phyloP scores from a whole-genome alignment of 2,888 invertebrate genomes.

The Euplexia lucipara region DNA sequence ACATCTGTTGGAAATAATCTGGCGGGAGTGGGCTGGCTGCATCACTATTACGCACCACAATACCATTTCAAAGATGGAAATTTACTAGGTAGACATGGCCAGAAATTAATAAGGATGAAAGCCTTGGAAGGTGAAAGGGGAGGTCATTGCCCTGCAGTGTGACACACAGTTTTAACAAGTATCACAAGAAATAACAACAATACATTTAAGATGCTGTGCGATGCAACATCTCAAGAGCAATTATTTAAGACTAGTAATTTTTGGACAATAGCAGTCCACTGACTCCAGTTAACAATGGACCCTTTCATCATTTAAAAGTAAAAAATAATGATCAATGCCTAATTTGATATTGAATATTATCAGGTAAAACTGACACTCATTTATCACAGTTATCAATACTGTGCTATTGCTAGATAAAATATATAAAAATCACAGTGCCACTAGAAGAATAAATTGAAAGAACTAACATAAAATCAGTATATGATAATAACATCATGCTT shows the following conservation, averaged over 20 bases:
- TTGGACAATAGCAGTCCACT: too few species aligned
- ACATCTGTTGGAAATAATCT: not conserved
- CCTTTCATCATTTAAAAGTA: not conserved
- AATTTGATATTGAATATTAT: conserved; percentile 20
- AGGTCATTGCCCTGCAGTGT: not conserved
- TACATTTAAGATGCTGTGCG: not conserved
- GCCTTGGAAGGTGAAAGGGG: not conserved
- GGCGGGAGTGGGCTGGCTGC: not conserved
- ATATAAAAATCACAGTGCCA: conserved; percentile 10
- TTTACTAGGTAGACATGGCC: not conserved
- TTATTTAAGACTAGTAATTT: too few species aligned
- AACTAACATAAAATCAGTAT: not conserved
- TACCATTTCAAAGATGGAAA: not conserved
- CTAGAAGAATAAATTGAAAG: conserved; percentile 1
- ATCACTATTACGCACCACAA: not conserved
- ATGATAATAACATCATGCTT: not conserved
- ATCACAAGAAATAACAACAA: conserved; percentile 1
- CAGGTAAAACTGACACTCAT: conserved; percentile 3
- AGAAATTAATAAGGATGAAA: conserved; percentile 1
- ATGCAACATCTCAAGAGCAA: too few species aligned
- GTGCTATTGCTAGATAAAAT: conserved; percentile 2
- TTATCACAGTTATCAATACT: conserved; percentile 22
- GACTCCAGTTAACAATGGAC: not conserved
- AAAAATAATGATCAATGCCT: conserved; percentile 1
- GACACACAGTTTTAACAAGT: not conserved